Conservation (phyloP, 2,113 vertebrate species). For the Sapajus apella region DNA sequence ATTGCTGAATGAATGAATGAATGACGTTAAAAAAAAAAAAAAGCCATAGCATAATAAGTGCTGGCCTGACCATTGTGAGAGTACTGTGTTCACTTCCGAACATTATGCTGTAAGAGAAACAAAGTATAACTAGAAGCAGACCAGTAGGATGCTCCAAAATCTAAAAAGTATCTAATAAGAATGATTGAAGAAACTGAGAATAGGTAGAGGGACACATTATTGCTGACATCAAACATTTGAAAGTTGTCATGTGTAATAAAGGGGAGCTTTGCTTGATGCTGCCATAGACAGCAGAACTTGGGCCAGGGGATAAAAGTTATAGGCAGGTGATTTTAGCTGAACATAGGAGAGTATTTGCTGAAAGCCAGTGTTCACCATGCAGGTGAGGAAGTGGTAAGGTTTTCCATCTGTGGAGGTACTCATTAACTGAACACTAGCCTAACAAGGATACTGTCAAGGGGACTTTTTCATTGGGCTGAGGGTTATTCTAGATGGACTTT, state of each 20-base stretch:
- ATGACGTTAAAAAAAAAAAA: not conserved
- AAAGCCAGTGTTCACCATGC: not conserved
- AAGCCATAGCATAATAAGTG: not conserved
- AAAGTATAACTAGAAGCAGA: conserved; percentile 4
- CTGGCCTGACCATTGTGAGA: not conserved
- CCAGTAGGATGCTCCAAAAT: not conserved
- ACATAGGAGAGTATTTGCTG: not conserved
- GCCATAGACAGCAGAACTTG: not conserved
- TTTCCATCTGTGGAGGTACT: not conserved
- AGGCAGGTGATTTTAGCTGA: conserved; percentile 13
- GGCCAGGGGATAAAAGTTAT: not conserved
- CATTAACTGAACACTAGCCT: not conserved
- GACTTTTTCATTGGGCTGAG: not conserved
- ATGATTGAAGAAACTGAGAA: not conserved
- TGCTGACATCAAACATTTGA: not conserved
- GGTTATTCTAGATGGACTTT: not conserved
- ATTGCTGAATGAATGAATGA: conserved; percentile 5
- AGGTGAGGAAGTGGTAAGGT: not conserved
- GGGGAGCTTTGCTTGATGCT: not conserved
- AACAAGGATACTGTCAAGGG: not conserved
- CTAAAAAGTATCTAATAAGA: not conserved
- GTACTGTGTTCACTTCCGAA: not conserved
- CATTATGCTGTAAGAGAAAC: not conserved
- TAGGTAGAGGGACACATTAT: not conserved
- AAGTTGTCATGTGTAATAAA: not conserved